Percentiles rank a stretch among this genome's conserved stretches.
phyloP scores from a whole-genome alignment of 2,888 invertebrate species.

The Hirudinaria manillensis region DNA sequence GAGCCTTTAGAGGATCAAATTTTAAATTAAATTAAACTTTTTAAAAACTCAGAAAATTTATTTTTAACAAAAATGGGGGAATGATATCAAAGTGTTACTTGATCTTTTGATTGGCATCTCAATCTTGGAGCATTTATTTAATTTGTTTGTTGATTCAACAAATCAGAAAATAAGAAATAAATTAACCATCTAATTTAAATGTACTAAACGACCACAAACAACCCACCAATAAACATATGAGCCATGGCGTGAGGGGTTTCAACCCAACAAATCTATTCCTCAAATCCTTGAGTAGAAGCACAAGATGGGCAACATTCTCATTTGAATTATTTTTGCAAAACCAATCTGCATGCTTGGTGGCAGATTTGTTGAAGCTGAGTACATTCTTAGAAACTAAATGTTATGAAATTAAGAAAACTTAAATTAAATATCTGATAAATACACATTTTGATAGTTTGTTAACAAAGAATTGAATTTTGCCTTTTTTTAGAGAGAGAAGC shows the following conservation, averaged over 20 bases:
- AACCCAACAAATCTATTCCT: slow-evolving; percentile 82
- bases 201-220: too few relatives aligned
- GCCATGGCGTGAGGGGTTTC: slow-evolving; percentile 87
- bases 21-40: not conserved
- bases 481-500: too few relatives aligned
- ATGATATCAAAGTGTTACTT: too few relatives aligned
- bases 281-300: slow-evolving; percentile 83
- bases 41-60: not conserved
- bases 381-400: slow-evolving; percentile 13
- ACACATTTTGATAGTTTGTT: too few relatives aligned
- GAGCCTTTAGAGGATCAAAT: slow-evolving; percentile 62
- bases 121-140: too few relatives aligned
- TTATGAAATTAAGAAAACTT: not conserved
- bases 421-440: too few relatives aligned
- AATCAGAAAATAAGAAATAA: not conserved
- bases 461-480: too few relatives aligned
- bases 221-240: slow-evolving; percentile 74
- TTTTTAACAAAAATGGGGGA: too few relatives aligned
- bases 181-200: slow-evolving; percentile 43
- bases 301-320: slow-evolving; percentile 93
- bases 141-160: not conserved
- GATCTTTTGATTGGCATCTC: too few relatives aligned
- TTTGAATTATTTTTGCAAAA: slow-evolving; percentile 64
- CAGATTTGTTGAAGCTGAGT: slow-evolving; percentile 49
- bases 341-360: slow-evolving; percentile 92